Percentiles rank a stretch among this genome's conserved stretches.
These are phyloP conservation scores for Oryzias javanicus DNA, from an alignment of 2,113 vertebrate genomes.

Conservation along the genomic window DNA sequence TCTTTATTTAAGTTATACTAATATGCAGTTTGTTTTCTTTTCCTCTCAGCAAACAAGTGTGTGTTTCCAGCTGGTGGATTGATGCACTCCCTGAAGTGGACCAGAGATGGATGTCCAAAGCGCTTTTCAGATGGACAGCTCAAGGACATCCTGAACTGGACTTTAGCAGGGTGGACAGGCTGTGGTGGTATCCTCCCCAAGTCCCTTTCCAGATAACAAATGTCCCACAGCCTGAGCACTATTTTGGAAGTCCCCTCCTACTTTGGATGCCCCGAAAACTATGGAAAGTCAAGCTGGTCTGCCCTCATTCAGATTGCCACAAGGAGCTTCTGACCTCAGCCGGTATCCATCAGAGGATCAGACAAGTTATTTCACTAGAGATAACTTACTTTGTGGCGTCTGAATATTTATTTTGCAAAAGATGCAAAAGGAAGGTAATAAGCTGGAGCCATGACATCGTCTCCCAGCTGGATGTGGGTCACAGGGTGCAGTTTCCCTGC, in stretches of 20 bases:
- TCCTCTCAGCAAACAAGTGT: background rate
- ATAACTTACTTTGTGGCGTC: background rate
- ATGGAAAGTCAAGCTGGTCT: background rate
- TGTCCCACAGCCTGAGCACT: background rate
- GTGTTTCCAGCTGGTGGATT: background rate
- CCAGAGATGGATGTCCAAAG: background rate
- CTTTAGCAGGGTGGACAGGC: background rate
- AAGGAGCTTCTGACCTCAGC: background rate
- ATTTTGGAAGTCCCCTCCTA: background rate
- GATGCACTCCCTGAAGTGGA: background rate
- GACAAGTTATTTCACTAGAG: background rate
- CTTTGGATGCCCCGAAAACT: background rate
- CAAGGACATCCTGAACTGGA: background rate
- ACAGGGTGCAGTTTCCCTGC: too few relatives aligned
- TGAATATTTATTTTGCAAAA: background rate
- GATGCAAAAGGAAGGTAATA: background rate
- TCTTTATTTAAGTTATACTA: too few relatives aligned
- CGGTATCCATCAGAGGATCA: background rate
- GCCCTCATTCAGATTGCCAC: background rate
- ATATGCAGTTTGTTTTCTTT: background rate
- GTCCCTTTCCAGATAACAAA: background rate
- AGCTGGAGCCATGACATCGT: background rate
- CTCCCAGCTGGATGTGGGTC: background rate
- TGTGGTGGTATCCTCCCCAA: background rate
- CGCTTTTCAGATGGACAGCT: background rate